Percentiles rank a stretch among this genome's conserved stretches.
These are phyloP conservation scores for Sternotherus odoratus DNA, from an alignment of 2,797 vertebrate genomes.

Conservation along the genomic window DNA sequence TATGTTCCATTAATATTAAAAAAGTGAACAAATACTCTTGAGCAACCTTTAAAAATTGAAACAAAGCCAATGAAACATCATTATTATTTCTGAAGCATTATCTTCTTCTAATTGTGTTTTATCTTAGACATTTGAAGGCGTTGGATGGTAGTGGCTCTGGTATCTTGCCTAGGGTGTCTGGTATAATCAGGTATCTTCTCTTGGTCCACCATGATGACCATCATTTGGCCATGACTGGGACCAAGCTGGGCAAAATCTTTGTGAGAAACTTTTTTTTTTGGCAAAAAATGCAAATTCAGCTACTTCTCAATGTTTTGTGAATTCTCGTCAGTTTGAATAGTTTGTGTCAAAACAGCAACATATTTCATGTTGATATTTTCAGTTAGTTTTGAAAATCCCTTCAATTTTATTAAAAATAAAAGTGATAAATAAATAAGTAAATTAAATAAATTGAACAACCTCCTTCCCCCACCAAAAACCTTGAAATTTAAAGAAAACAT, in stretches of 20 bases:
- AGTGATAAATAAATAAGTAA: not conserved
- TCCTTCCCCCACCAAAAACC: not conserved
- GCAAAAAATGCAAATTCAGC: not conserved
- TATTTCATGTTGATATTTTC: not conserved
- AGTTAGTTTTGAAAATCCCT: not conserved
- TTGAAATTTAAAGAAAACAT: not conserved
- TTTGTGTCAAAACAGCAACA: not conserved
- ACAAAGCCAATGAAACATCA: not conserved
- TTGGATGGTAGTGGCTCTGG: not conserved
- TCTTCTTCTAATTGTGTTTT: not conserved
- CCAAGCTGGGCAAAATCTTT: not conserved
- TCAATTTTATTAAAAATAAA: not conserved
- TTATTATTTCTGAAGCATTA: not conserved
- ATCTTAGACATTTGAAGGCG: not conserved
- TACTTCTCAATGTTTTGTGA: not conserved
- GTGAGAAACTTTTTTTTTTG: not conserved
- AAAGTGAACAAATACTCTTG: not conserved
- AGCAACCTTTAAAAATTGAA: not conserved
- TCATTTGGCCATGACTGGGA: not conserved
- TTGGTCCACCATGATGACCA: not conserved
- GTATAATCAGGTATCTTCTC: not conserved
- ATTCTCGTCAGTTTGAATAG: not conserved
- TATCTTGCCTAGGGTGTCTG: not conserved
- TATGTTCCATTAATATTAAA: not conserved
- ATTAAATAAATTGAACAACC: no score